Conservation (phyloP, 23 tunicate genomes). For the Phallusia fumigata region DNA sequence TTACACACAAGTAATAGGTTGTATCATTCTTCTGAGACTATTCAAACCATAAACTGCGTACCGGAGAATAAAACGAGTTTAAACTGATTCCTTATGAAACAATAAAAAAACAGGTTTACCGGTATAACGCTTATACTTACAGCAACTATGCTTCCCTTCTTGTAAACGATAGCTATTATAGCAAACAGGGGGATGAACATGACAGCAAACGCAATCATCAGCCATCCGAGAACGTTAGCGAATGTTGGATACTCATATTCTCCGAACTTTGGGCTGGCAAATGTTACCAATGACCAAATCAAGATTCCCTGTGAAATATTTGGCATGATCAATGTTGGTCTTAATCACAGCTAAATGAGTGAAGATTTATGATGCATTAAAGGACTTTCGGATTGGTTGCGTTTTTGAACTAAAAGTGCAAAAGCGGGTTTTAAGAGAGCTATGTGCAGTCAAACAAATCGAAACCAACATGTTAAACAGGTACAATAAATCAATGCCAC, state of each 20-base stretch:
- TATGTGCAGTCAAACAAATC: too few species aligned
- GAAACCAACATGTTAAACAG: too few species aligned
- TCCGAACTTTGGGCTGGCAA: conserved; percentile 47
- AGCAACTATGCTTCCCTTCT: conserved; percentile 37
- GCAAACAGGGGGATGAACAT: conserved; percentile 77
- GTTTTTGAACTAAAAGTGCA: too few species aligned
- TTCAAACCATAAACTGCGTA: too few species aligned
- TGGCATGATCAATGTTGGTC: neutral
- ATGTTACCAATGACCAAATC: conserved; percentile 90
- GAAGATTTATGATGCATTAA: neutral
- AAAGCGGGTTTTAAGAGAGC: too few species aligned
- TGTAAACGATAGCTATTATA: conserved; percentile 27
- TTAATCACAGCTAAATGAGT: neutral
- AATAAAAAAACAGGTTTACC: neutral
- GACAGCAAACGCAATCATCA: conserved; percentile 58
- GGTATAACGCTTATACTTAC: conserved; percentile 7
- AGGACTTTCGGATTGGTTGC: too few species aligned
- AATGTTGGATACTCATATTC: conserved; percentile 62
- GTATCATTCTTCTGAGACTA: too few species aligned
- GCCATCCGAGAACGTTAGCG: conserved; percentile 94
- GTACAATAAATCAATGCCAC: too few species aligned
- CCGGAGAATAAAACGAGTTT: too few species aligned
- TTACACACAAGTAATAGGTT: too few species aligned
- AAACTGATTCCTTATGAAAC: too few species aligned
- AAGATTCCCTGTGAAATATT: conserved; percentile 49